Evolutionary conservation across 2,888 invertebrate species (phyloP).

Genomic region (Nemurella pictetii): DNA sequence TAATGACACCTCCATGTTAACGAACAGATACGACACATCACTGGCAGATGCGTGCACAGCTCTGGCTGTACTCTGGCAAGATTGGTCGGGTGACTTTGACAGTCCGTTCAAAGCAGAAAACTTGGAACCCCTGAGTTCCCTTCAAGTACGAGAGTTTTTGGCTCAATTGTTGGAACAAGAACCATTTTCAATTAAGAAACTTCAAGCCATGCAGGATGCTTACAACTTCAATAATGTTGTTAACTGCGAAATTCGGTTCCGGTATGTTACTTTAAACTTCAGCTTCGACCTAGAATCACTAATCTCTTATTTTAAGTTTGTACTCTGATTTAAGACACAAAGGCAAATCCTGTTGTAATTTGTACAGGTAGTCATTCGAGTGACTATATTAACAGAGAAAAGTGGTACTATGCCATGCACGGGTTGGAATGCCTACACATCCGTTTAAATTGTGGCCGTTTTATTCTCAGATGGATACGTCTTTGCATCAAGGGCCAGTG

Average conservation of each 20-base stretch:
- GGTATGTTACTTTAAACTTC: slow-evolving; percentile 48
- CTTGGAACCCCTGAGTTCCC: slow-evolving; percentile 60
- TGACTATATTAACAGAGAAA: too few relatives aligned
- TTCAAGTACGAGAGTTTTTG: slow-evolving; percentile 71
- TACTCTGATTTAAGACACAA: too few relatives aligned
- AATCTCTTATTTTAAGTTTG: too few relatives aligned
- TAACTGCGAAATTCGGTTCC: slow-evolving; percentile 76
- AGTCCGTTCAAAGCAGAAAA: slow-evolving; percentile 58
- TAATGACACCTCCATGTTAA: too few relatives aligned
- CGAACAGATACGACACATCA: slow-evolving; percentile 72
- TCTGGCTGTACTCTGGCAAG: slow-evolving; percentile 61
- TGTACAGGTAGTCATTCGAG: too few relatives aligned
- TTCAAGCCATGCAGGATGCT: slow-evolving; percentile 62
- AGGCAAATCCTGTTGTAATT: too few relatives aligned
- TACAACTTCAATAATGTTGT: slow-evolving; percentile 67
- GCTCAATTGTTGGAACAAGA: slow-evolving; percentile 64
- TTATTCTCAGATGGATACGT: slow-evolving; percentile 67
- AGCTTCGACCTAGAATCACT: too few relatives aligned
- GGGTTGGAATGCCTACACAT: too few relatives aligned
- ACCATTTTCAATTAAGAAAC: slow-evolving; percentile 59
- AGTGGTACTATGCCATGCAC: too few relatives aligned
- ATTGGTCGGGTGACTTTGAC: slow-evolving; percentile 51
- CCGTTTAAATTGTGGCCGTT: too few relatives aligned
- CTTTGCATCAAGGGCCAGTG: slow-evolving; percentile 75
- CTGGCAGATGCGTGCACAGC: slow-evolving; percentile 64